phyloP scores from a whole-genome alignment of 2,113 vertebrate genomes.

The Pavo muticus region DNA sequence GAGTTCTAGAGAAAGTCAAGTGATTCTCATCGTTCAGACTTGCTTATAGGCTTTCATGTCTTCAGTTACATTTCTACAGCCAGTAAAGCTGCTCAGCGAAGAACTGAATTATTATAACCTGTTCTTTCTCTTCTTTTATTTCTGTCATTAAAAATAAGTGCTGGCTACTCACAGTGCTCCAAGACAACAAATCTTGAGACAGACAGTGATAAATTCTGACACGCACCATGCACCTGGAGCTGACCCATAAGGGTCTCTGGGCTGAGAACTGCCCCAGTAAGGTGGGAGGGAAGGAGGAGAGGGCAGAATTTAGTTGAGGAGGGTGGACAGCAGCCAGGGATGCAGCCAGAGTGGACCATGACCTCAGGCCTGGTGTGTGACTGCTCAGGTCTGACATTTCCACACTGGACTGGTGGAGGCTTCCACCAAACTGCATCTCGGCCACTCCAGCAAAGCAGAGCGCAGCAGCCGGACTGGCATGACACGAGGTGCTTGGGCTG shows the following conservation, averaged over 20 bases:
- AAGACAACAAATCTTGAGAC: not conserved
- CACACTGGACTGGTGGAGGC: not conserved
- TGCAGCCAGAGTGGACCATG: not conserved
- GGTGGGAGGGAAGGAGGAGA: not conserved
- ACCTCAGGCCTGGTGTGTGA: not conserved
- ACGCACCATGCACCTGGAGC: not conserved
- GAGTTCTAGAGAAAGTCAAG: not conserved
- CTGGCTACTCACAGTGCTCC: not conserved
- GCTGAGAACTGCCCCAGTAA: not conserved
- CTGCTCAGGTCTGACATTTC: not conserved
- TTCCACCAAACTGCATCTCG: not conserved
- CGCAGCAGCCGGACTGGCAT: not conserved
- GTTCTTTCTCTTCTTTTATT: not conserved
- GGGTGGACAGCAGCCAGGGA: not conserved
- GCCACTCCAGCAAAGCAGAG: not conserved
- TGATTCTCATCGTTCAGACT: not conserved
- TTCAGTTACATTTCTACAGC: not conserved
- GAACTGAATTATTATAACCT: not conserved
- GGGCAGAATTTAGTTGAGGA: too few relatives aligned
- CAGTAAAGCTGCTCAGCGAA: not conserved
- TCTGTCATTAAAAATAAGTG: not conserved
- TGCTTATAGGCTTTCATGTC: not conserved
- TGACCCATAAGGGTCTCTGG: not conserved
- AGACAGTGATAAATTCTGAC: not conserved
- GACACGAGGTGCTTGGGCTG: rapidly evolving